Evolutionary conservation across 2,888 invertebrate species (phyloP).

Genomic region (Lobophora halterata): DNA sequence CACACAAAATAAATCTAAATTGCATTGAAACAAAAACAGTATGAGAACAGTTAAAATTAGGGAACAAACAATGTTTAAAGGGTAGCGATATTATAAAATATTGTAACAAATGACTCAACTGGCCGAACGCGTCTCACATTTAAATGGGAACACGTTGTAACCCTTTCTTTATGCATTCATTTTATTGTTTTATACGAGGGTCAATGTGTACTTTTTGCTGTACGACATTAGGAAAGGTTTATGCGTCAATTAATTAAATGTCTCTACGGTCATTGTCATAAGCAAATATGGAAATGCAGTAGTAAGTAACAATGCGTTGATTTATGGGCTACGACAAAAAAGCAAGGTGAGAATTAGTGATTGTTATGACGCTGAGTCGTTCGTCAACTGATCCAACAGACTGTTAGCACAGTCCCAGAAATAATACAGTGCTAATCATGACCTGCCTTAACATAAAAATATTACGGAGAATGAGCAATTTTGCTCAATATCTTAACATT

Average conservation of each 20-base stretch:
- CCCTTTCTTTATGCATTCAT: slow-evolving; percentile 67
- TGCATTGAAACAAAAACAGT: slow-evolving; percentile 25
- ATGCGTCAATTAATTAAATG: slow-evolving; percentile 81
- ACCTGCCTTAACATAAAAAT: too few species aligned
- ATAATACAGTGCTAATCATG: slow-evolving; percentile 5
- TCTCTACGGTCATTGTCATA: slow-evolving; percentile 75
- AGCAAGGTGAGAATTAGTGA: slow-evolving; percentile 69
- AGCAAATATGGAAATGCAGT: slow-evolving; percentile 76
- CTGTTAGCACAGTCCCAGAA: slow-evolving; percentile 11
- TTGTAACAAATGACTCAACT: slow-evolving; percentile 68
- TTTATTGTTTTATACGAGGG: slow-evolving; percentile 77
- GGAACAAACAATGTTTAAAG: slow-evolving; percentile 44
- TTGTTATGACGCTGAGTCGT: slow-evolving; percentile 41
- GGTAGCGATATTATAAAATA: slow-evolving; percentile 61
- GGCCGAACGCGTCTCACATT: slow-evolving; percentile 65
- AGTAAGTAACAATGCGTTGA: slow-evolving; percentile 70
- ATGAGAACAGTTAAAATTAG: slow-evolving; percentile 32
- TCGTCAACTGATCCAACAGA: slow-evolving; percentile 43
- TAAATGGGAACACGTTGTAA: slow-evolving; percentile 72
- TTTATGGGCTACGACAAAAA: slow-evolving; percentile 63
- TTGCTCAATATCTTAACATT: too few species aligned
- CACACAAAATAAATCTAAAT: slow-evolving; percentile 12
- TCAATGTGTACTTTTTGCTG: slow-evolving; percentile 71
- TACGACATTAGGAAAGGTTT: slow-evolving; percentile 69
- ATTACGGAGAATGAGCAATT: too few species aligned